Conservation (phyloP, 2,113 vertebrate genomes). For the Bostrychus sinensis region DNA sequence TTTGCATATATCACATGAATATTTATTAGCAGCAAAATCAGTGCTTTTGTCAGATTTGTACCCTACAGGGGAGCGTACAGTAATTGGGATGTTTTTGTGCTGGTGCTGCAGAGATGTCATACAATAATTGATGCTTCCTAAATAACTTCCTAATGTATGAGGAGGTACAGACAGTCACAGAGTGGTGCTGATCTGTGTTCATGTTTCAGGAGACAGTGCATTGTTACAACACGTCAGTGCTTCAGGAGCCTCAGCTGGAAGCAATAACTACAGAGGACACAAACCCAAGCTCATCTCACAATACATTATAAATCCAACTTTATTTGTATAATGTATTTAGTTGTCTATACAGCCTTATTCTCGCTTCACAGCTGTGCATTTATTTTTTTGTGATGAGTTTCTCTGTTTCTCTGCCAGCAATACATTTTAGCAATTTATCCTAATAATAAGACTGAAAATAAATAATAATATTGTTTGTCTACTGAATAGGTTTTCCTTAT, state of each 20-base stretch:
- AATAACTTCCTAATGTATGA: conserved; percentile 12
- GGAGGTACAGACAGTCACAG: not conserved
- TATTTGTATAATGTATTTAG: not conserved
- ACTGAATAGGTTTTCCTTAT: too few species aligned
- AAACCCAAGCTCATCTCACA: not conserved
- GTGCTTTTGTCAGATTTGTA: conserved; percentile 7
- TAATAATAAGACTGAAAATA: too few species aligned
- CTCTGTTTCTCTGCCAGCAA: too few species aligned
- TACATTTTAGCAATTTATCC: too few species aligned
- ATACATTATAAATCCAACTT: not conserved
- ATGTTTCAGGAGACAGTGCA: not conserved
- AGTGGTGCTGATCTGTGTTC: not conserved
- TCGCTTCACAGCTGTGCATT: too few species aligned
- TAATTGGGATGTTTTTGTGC: conserved; percentile 10
- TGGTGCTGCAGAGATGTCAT: conserved; percentile 7
- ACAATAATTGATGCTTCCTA: conserved; percentile 8
- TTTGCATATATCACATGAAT: conserved; percentile 4
- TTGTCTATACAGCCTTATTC: not conserved
- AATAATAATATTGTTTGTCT: too few species aligned
- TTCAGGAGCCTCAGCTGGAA: not conserved
- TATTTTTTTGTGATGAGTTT: too few species aligned
- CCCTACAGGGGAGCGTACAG: conserved; percentile 3
- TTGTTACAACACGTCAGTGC: not conserved
- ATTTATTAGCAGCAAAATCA: conserved; percentile 1
- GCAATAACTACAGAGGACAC: not conserved